Conservation (phyloP, 2,888 invertebrate genomes). For the Heliconius hortense region DNA sequence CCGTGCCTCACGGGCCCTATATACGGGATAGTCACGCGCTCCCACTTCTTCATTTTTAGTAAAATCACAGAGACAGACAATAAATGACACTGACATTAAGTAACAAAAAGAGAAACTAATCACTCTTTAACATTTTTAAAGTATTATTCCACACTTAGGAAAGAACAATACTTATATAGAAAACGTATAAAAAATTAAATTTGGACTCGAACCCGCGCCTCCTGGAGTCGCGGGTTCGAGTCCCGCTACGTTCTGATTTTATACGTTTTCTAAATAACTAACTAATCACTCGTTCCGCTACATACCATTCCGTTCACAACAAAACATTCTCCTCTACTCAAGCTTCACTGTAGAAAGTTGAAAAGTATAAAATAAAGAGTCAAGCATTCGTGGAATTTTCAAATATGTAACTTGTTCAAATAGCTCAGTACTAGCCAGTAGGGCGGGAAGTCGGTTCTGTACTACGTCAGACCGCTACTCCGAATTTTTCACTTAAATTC, state of each 20-base stretch:
- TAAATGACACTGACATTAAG: background rate
- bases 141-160: no score
- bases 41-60: no score
- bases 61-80: no score
- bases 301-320: background rate
- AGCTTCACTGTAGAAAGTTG: background rate
- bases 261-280: no score
- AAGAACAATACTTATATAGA: no score
- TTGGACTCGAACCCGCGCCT: no score
- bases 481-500: slow-evolving; percentile 24
- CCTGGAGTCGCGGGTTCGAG: no score
- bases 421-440: background rate
- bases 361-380: slow-evolving; percentile 10
- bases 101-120: background rate
- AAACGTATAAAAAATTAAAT: no score
- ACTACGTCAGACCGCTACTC: slow-evolving; percentile 10
- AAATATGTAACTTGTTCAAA: slow-evolving; percentile 19
- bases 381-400: slow-evolving; percentile 6
- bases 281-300: background rate
- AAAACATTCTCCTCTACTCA: background rate
- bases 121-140: background rate
- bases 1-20: no score
- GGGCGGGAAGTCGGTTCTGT: slow-evolving; percentile 2
- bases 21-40: no score
- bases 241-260: no score